A percentile compares a stretch with the other conserved stretches of the same genome.
These are phyloP conservation scores for Stenodema calcarata DNA, from an alignment of 2,888 invertebrate genomes.

Conservation along the genomic window DNA sequence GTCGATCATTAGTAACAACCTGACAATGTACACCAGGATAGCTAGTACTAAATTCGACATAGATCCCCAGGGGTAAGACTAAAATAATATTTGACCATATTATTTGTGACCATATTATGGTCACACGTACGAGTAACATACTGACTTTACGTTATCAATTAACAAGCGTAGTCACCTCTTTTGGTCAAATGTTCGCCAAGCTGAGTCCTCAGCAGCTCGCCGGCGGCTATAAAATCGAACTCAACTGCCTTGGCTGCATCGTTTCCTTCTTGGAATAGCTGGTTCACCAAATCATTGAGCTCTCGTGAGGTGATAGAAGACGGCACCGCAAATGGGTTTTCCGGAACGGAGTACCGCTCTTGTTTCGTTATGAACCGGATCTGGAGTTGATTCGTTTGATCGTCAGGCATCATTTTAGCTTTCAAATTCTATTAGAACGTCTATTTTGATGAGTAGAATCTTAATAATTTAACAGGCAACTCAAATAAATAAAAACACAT, in stretches of 20 bases:
- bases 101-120: too few relatives aligned
- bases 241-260: slow-evolving; percentile 63
- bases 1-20: too few relatives aligned
- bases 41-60: too few relatives aligned
- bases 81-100: too few relatives aligned
- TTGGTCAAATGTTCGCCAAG: slow-evolving; percentile 79
- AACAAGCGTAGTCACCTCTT: not conserved
- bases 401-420: not conserved
- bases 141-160: too few relatives aligned
- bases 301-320: slow-evolving; percentile 72
- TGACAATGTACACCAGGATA: too few relatives aligned
- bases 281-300: slow-evolving; percentile 80
- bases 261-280: slow-evolving; percentile 66
- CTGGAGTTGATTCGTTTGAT: slow-evolving; percentile 68
- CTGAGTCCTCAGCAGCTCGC: slow-evolving; percentile 78
- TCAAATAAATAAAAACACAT: not conserved
- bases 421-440: not conserved
- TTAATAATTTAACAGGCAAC: not conserved
- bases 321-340: slow-evolving; percentile 83
- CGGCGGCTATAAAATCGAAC: slow-evolving; percentile 87
- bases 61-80: too few relatives aligned
- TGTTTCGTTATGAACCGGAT: slow-evolving; percentile 82
- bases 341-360: slow-evolving; percentile 86
- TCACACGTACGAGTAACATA: too few relatives aligned
- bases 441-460: not conserved